Conservation (phyloP, 2,797 vertebrate species). For the Melanogrammus aeglefinus region DNA sequence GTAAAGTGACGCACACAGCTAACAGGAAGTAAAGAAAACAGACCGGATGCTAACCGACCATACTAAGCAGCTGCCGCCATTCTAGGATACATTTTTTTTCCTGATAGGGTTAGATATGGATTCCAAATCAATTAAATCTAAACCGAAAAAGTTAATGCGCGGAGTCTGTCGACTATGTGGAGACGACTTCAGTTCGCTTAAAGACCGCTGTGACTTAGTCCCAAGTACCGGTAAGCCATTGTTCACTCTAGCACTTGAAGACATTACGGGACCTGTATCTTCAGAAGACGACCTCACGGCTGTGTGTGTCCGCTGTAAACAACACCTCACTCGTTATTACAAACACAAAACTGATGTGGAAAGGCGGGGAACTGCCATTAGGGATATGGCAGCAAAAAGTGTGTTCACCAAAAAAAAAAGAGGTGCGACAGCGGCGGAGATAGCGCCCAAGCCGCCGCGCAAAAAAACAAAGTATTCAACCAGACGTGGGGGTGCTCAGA, state of each 20-base stretch:
- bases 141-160: background rate
- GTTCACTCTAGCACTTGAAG: background rate
- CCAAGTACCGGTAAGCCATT: background rate
- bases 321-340: background rate
- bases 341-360: background rate
- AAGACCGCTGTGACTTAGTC: background rate
- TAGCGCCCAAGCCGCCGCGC: background rate
- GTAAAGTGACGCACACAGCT: background rate
- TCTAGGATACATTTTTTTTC: background rate
- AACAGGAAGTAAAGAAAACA: background rate
- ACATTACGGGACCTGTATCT: background rate
- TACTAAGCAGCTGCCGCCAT: background rate
- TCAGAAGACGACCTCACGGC: background rate
- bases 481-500: background rate
- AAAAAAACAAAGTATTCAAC: background rate
- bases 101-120: background rate
- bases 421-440: background rate
- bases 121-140: background rate
- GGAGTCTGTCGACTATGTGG: background rate
- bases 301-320: conserved; percentile 1
- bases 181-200: background rate
- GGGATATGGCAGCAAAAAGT: background rate
- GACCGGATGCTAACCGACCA: background rate
- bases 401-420: background rate
- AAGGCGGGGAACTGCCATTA: background rate